Evolutionary conservation across 2,797 vertebrate genomes (phyloP).

Genomic region (Etheostoma nigrum): DNA sequence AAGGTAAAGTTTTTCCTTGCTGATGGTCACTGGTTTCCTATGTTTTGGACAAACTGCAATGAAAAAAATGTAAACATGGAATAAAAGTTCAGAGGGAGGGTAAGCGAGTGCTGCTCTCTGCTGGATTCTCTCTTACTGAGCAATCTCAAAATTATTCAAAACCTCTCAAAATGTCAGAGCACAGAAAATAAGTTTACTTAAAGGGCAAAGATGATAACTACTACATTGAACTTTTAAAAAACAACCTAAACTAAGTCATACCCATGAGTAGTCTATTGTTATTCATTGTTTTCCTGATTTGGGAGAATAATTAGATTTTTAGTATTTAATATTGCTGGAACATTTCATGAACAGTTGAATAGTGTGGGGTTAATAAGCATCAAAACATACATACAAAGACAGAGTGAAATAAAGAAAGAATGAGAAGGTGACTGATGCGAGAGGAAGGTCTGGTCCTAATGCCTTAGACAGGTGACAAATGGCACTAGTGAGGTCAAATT

Average conservation of each 20-base stretch:
- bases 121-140: slow-evolving; percentile 33
- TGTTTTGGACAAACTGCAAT: not conserved
- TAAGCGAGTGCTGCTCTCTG: slow-evolving; percentile 59
- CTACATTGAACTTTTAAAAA: not conserved
- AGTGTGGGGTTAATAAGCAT: not conserved
- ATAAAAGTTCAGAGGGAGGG: slow-evolving; percentile 14
- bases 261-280: not conserved
- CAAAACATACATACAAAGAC: slow-evolving; percentile 19
- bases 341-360: not conserved
- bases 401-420: slow-evolving; percentile 4
- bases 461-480: slow-evolving; percentile 81
- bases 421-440: slow-evolving; percentile 55
- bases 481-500: slow-evolving; percentile 71
- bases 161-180: slow-evolving; percentile 1
- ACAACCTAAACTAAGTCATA: not conserved
- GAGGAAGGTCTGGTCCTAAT: slow-evolving; percentile 70
- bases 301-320: not conserved
- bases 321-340: not conserved
- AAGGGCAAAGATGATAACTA: slow-evolving; percentile 1
- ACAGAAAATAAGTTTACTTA: not conserved
- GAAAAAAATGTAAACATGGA: slow-evolving; percentile 29
- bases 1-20: not conserved
- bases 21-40: slow-evolving; percentile 9
- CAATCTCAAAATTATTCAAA: slow-evolving; percentile 23
- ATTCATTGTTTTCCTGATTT: not conserved